A percentile compares a stretch with the other conserved stretches of the same genome.
Evolutionary conservation across 2,113 vertebrate genomes (phyloP).

Genomic region (Chloroceryle aenea): DNA sequence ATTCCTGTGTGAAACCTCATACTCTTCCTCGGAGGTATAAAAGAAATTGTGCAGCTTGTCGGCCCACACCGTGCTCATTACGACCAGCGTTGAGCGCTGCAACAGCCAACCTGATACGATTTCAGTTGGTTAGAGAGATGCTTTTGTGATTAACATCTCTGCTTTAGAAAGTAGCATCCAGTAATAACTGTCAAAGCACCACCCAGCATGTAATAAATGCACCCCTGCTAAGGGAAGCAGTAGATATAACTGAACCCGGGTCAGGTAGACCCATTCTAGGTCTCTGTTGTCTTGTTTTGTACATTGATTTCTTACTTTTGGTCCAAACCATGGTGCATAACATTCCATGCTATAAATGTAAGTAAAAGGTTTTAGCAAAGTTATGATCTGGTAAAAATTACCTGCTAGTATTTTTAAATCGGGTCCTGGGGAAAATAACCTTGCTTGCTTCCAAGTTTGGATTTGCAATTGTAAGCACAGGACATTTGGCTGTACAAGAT

Average conservation of each 20-base stretch:
- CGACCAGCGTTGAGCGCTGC: background rate
- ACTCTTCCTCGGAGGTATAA: background rate
- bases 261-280: background rate
- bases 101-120: background rate
- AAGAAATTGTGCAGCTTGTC: background rate
- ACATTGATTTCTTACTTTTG: background rate
- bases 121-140: background rate
- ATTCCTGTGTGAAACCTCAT: constrained; percentile 40
- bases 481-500: background rate
- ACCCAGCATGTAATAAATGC: background rate
- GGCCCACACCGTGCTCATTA: background rate
- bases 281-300: background rate
- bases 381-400: background rate
- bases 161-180: constrained; percentile 26
- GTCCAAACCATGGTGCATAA: background rate
- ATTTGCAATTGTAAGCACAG: background rate
- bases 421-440: background rate
- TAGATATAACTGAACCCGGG: background rate
- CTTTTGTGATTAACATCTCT: constrained; percentile 19
- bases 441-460: background rate
- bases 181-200: background rate
- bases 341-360: background rate
- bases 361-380: background rate
- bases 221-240: background rate
- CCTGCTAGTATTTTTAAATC: background rate